Conservation (phyloP, 2,888 invertebrate species). For the Pemphredon lugubris region DNA sequence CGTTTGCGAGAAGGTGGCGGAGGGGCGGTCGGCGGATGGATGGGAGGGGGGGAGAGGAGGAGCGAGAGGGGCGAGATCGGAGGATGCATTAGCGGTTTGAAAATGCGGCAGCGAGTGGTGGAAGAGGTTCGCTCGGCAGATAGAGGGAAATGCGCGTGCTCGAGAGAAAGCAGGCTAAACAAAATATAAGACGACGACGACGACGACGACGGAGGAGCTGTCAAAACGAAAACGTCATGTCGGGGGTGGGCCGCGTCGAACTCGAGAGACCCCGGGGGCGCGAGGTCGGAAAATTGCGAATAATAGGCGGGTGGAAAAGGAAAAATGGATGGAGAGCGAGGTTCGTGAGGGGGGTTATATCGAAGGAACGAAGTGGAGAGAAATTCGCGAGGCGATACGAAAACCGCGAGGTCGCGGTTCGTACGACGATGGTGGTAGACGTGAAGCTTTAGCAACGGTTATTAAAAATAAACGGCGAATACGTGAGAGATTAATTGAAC, state of each 20-base stretch:
- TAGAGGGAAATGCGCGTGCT: slow-evolving; percentile 29
- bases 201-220: too few species aligned
- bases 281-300: not conserved
- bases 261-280: not conserved
- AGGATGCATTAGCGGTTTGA: slow-evolving; percentile 63
- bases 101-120: slow-evolving; percentile 42
- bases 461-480: too few species aligned
- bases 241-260: not conserved
- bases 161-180: slow-evolving; percentile 22
- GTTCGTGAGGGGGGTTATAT: too few species aligned
- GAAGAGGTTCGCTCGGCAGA: slow-evolving; percentile 27
- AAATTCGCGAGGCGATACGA: too few species aligned
- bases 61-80: slow-evolving; percentile 10
- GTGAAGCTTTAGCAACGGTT: too few species aligned
- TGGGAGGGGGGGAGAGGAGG: slow-evolving; percentile 25
- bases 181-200: slow-evolving; percentile 15
- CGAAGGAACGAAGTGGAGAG: too few species aligned
- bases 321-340: too few species aligned
- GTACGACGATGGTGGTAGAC: too few species aligned
- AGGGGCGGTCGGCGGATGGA: not conserved
- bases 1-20: slow-evolving; percentile 16
- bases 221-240: slow-evolving; percentile 14
- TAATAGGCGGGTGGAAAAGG: not conserved
- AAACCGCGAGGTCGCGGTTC: too few species aligned
- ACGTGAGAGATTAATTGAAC: too few species aligned